Conservation (phyloP, 2,113 vertebrate species). For the Epinephelus cyanopodus region DNA sequence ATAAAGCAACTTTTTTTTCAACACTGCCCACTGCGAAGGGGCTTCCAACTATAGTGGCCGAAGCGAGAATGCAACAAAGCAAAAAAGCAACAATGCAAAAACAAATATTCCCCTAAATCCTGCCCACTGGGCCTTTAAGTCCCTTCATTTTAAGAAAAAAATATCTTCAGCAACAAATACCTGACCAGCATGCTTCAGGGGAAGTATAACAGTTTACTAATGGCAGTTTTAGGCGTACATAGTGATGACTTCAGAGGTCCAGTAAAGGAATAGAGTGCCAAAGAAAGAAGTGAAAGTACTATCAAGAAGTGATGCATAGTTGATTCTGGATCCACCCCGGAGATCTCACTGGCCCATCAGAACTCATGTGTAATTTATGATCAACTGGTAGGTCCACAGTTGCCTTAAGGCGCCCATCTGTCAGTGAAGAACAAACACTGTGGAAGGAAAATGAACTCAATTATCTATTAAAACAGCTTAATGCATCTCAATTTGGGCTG, state of each 20-base stretch:
- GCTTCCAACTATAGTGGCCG: no score
- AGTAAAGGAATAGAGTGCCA: slow-evolving; percentile 8
- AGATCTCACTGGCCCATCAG: slow-evolving; percentile 70
- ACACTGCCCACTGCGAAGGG: no score
- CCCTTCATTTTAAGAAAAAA: not conserved
- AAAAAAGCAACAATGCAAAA: no score
- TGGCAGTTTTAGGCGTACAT: not conserved
- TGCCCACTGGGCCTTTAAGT: no score
- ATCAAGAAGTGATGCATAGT: slow-evolving; percentile 51
- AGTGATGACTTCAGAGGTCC: not conserved
- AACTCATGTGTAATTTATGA: slow-evolving; percentile 79
- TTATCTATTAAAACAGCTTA: slow-evolving; percentile 73
- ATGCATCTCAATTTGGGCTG: slow-evolving; percentile 67
- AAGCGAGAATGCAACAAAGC: no score
- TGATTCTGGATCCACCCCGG: slow-evolving; percentile 55
- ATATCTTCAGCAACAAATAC: slow-evolving; percentile 5
- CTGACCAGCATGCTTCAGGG: not conserved
- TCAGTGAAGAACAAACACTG: slow-evolving; percentile 68
- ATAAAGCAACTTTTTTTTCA: no score
- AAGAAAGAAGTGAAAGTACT: slow-evolving; percentile 14
- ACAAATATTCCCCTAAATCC: no score
- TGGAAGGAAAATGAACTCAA: slow-evolving; percentile 64
- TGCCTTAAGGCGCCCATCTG: slow-evolving; percentile 77
- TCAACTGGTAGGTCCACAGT: slow-evolving; percentile 71
- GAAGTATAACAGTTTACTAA: not conserved